Conservation (phyloP, 2,888 invertebrate species). For the Drosophila affinis region DNA sequence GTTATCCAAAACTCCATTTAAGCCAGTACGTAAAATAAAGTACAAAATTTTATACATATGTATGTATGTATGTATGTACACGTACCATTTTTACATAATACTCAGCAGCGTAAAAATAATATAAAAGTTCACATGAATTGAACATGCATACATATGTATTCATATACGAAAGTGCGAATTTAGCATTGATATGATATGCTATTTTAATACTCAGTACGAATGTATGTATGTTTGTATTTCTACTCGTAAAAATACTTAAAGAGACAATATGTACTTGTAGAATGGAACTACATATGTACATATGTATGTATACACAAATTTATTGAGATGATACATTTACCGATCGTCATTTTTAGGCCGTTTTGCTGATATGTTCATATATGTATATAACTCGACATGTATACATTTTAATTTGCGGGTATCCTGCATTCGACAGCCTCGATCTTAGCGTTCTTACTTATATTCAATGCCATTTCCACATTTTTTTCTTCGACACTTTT, state of each 20-base stretch:
- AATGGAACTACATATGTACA: background rate
- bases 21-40: background rate
- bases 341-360: background rate
- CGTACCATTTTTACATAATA: no score
- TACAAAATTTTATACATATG: no score
- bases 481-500: constrained; percentile 53
- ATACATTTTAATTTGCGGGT: constrained; percentile 39
- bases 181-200: background rate
- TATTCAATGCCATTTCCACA: constrained; percentile 62
- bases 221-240: background rate
- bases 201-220: background rate
- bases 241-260: background rate
- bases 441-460: constrained; percentile 43
- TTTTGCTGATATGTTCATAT: constrained; percentile 1
- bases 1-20: no score
- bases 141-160: background rate
- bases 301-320: no score
- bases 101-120: background rate
- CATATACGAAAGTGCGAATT: background rate
- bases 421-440: constrained; percentile 25
- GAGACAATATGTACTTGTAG: background rate
- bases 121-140: background rate
- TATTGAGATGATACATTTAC: background rate
- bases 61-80: background rate
- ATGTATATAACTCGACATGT: background rate